phyloP scores from a whole-genome alignment of 35 echinoderm and acorn worm species.

The Patiria miniata region DNA sequence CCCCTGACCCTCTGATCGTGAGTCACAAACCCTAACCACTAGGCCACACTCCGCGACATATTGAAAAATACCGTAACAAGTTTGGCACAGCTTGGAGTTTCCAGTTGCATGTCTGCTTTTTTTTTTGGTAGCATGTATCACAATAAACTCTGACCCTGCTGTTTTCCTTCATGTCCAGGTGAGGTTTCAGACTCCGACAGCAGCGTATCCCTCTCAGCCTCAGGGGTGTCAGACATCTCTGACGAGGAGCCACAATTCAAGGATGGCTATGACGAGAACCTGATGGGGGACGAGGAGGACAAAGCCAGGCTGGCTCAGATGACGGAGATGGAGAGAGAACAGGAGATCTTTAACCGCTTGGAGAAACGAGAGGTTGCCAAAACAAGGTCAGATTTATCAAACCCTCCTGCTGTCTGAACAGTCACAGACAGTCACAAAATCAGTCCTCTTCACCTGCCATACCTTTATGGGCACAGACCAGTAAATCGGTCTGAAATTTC shows the following conservation, averaged over 20 bases:
- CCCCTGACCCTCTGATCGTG: no score
- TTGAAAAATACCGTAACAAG: no score
- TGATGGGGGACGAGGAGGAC: conserved; percentile 93
- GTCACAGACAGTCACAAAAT: no score
- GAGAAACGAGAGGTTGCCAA: conserved; percentile 94
- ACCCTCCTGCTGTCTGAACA: no score
- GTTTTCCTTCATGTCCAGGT: conserved; percentile 43
- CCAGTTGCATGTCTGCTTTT: not conserved
- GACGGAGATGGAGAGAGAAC: conserved; percentile 97
- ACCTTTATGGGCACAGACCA: no score
- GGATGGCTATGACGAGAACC: conserved; percentile 93
- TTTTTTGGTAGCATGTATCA: not conserved
- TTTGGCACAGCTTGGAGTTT: no score
- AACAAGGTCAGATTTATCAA: conserved; percentile 63
- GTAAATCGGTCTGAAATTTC: no score
- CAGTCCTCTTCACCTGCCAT: no score
- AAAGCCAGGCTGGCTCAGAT: conserved; percentile 78
- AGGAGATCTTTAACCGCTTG: conserved; percentile 86
- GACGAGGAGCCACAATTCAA: conserved; percentile 74
- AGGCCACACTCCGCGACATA: no score
- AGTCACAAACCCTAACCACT: no score
- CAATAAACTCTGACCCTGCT: not conserved
- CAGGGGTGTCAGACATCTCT: conserved; percentile 30
- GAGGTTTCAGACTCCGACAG: conserved; percentile 94
- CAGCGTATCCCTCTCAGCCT: conserved; percentile 52